A percentile compares a stretch with the other conserved stretches of the same genome.
These are phyloP conservation scores for Microtus pennsylvanicus DNA, from an alignment of 2,113 vertebrate genomes.

Conservation along the genomic window DNA sequence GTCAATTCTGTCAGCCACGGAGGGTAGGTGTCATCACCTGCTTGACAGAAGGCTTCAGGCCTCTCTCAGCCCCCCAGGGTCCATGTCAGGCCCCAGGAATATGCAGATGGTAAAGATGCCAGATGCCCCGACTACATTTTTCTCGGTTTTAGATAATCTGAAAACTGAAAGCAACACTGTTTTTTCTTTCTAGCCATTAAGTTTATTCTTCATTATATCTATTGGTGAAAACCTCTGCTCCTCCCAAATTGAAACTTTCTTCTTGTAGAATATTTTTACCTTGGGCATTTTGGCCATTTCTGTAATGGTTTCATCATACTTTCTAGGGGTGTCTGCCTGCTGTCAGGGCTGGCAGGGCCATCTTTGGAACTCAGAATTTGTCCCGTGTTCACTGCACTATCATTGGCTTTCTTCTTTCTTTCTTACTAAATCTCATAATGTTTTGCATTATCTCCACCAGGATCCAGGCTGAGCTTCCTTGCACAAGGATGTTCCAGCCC, in stretches of 20 bases:
- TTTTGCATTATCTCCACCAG: not conserved
- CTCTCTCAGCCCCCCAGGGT: not conserved
- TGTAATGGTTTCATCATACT: not conserved
- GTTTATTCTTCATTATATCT: not conserved
- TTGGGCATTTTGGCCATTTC: not conserved
- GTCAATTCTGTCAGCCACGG: not conserved
- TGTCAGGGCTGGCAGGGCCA: not conserved
- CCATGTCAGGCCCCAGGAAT: not conserved
- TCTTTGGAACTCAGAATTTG: slow-evolving; percentile 45
- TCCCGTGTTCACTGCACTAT: not conserved
- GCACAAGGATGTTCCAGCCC: not conserved
- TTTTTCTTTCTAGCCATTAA: not conserved
- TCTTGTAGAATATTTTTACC: not conserved
- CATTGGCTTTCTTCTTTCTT: not conserved
- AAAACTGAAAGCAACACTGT: not conserved
- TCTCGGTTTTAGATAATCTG: slow-evolving; percentile 24
- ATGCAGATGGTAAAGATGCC: slow-evolving; percentile 1
- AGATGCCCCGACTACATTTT: slow-evolving; percentile 32
- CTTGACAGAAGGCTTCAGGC: not conserved
- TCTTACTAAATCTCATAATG: not conserved
- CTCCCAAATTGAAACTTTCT: slow-evolving; percentile 41
- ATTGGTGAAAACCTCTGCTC: slow-evolving; percentile 9
- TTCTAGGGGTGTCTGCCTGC: slow-evolving; percentile 23
- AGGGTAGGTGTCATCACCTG: not conserved
- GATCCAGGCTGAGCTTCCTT: not conserved